Percentiles rank a stretch among this genome's conserved stretches.
phyloP scores from a whole-genome alignment of 2,113 vertebrate genomes.

The Donacobius atricapilla region DNA sequence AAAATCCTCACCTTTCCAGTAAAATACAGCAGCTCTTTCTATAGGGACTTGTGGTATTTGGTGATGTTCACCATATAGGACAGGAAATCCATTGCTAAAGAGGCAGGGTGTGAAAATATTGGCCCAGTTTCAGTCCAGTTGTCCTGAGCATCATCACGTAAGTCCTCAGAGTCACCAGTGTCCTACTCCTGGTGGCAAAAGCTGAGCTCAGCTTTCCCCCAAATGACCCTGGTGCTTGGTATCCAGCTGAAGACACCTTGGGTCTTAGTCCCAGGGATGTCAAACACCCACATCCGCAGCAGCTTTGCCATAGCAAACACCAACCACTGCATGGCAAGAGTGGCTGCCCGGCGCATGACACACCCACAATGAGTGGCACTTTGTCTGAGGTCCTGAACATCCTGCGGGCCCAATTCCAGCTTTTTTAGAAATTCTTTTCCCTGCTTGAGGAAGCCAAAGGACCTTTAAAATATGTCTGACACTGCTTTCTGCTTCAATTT shows the following conservation, averaged over 20 bases:
- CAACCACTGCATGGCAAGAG: fast-evolving
- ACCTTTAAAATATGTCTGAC: slow-evolving; percentile 41
- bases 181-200: background rate
- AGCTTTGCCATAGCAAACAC: background rate
- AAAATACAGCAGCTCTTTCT: background rate
- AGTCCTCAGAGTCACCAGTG: background rate
- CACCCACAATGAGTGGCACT: background rate
- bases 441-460: background rate
- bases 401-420: background rate
- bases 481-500: slow-evolving; percentile 42
- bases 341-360: background rate
- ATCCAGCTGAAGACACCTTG: background rate
- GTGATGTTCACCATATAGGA: background rate
- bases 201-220: background rate
- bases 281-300: background rate
- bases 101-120: background rate
- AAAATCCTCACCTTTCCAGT: background rate
- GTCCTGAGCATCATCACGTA: background rate
- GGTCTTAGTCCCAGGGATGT: background rate
- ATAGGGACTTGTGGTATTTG: background rate
- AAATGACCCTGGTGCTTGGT: background rate
- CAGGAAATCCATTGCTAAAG: background rate
- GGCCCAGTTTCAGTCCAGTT: background rate
- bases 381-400: background rate
- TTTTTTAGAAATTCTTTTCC: background rate